Conservation (phyloP, 2,113 vertebrate genomes). For the Rhodinocichla rosea region DNA sequence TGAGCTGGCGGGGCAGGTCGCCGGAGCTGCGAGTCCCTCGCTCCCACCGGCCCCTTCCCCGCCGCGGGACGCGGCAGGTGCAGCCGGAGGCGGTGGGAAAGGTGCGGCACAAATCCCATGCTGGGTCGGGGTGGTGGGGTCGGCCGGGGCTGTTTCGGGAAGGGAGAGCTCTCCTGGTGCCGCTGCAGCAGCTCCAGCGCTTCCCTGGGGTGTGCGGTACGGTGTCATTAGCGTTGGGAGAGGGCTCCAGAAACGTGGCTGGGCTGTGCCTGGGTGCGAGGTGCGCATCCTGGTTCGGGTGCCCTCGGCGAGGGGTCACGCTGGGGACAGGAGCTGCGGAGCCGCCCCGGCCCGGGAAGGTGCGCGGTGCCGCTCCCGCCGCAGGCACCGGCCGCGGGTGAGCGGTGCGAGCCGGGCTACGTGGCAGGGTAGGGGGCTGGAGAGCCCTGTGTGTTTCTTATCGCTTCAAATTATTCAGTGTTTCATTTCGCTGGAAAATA, state of each 20-base stretch:
- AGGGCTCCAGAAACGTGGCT: background rate
- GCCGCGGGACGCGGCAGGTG: background rate
- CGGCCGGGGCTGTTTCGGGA: background rate
- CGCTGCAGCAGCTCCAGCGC: background rate
- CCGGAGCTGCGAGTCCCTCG: background rate
- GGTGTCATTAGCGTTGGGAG: background rate
- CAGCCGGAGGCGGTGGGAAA: background rate
- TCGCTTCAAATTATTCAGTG: fast-evolving
- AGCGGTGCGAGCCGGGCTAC: fast-evolving
- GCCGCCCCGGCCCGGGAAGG: fast-evolving
- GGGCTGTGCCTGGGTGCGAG: background rate
- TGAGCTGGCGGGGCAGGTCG: background rate
- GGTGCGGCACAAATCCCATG: background rate
- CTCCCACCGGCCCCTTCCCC: background rate
- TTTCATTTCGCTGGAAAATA: background rate
- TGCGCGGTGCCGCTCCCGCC: background rate
- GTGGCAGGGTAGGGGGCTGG: background rate
- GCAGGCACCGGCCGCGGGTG: fast-evolving
- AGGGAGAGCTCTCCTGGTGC: background rate
- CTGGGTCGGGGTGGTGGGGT: background rate
- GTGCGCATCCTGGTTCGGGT: background rate
- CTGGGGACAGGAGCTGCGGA: fast-evolving
- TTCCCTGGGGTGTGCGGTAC: background rate
- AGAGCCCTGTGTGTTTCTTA: fast-evolving
- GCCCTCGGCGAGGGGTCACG: fast-evolving